Evolutionary conservation across 64 coral and sea anemone genomes (phyloP), one percentile per base, ranked within the genome.

Genomic region (Porites australiensis): DNA sequence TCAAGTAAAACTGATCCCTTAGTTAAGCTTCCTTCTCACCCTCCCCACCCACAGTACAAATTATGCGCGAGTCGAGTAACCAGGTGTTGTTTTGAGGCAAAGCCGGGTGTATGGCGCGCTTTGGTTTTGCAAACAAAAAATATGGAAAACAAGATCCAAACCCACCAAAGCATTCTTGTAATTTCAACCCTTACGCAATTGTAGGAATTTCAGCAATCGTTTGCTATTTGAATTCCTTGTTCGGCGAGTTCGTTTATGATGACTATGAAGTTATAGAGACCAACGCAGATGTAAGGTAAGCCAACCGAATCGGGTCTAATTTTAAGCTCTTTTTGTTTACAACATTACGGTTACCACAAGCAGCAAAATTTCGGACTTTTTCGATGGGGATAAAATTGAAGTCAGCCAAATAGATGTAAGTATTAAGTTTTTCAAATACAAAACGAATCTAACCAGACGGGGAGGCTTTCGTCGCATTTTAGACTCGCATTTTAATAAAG

Each of bases 261-360:
- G 96, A 98, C 50, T 86, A 88, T 60, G 96, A 94, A 91, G 95
- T 88, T 3, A 88, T 98, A 66, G 92, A 79, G 47, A 98, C 88
- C 43, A 98, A 98, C 79, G 18, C 60, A 10, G 95, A 98, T 76
- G 11, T 98, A 12, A 90, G 95, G 95, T 98, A 71, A 81, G 92
- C 23, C 15, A 22, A 55, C 4, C 45, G 8, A 50, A 48, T 67
- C n/a, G 3, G 18, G 47, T 70, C 44, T 71, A 57, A 50, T 47
- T 63, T 37, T 48, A 68, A 64, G 67, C 55, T 74, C 48, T 19
- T 49, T 21, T 27, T 90, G 88, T 90, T 78, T 20, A 70, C 50
- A 4, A 71, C 44, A 0, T 47, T 47, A 67, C 13, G 50, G 50
- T 90, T 79, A 79, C 63, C 48, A 19, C 19, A 67, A 47, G 19